A percentile compares a stretch with the other conserved stretches of the same genome.
Conservation (phyloP, 2,888 invertebrate genomes). For the Agrenia bidenticulata region DNA sequence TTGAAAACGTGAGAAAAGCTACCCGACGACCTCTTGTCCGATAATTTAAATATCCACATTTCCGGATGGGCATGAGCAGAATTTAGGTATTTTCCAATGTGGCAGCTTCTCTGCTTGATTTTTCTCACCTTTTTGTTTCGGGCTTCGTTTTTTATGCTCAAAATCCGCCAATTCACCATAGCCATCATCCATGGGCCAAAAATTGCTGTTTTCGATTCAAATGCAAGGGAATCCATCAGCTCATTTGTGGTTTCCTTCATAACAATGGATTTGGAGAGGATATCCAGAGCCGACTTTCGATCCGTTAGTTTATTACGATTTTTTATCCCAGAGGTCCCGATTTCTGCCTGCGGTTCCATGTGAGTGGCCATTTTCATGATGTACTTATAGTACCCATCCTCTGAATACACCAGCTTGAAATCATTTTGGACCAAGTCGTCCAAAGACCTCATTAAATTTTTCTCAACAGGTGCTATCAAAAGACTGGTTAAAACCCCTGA, state of each 20-base stretch:
- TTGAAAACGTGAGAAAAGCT: conserved; percentile 14
- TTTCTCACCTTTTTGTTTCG: background rate
- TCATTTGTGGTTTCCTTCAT: conserved; percentile 16
- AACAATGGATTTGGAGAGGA: background rate
- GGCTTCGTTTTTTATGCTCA: conserved; percentile 19
- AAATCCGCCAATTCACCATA: conserved; percentile 26
- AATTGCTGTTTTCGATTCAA: conserved; percentile 16
- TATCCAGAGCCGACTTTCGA: background rate
- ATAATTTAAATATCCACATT: conserved; percentile 27
- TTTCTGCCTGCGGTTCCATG: too few relatives aligned
- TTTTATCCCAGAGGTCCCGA: too few relatives aligned
- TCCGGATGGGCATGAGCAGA: conserved; percentile 22
- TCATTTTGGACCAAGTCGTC: conserved; percentile 22
- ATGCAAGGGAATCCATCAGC: conserved; percentile 19
- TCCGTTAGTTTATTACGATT: too few relatives aligned
- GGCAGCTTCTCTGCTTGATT: conserved; percentile 6
- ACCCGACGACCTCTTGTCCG: conserved; percentile 1
- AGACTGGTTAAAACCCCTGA: conserved; percentile 25
- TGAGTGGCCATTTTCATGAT: conserved; percentile 24
- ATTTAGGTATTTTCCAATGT: conserved; percentile 25
- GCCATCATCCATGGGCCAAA: conserved; percentile 27
- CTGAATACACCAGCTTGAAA: conserved; percentile 20
- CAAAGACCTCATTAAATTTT: conserved; percentile 17
- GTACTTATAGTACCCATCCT: conserved; percentile 22
- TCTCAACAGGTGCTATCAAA: conserved; percentile 21